Evolutionary conservation across 2,113 vertebrate genomes (phyloP), one percentile per base, ranked within the genome.

Genomic region (Cairina moschata): DNA sequence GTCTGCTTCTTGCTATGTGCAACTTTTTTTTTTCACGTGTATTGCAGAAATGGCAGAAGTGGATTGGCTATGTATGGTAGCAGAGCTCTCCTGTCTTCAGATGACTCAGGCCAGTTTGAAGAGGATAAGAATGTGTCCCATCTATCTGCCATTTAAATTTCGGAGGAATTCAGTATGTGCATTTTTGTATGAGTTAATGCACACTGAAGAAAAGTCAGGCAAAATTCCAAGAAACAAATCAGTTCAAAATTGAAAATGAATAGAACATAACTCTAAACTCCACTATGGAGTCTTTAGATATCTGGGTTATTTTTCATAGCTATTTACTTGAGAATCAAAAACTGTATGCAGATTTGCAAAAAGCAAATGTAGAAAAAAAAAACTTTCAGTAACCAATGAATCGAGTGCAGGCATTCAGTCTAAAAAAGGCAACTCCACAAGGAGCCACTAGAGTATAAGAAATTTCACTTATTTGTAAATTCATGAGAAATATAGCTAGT

Each of bases 401-500:
- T 58, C 6, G 2, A 67, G 60, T 67, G 50, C 80, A 91, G 66
- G 66, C 68, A 48, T 86, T 93, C 66, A 42, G 71, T 20, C 56
- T 96, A 63, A 91, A 94, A 97, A 81, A 88, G 88, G 95, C 86
- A 97, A 97, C 93, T 98, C 97, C 95, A 98, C 97, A 95, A 97
- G 97, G 97, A 97, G 96, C 97, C 97, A 97, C 97, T 97, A 98
- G 95, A 96, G 93, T 94, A 97, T 95, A 96, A 97, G 97, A 97
- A 97, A 93, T 97, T 96, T 81, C 78, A 56, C 91, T 92, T 95
- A 93, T 97, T 95, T 81, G 56, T 84, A 96, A 96, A 88, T 94
- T 91, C 62, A 80, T 81, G 66, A 88, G 86, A 89, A 89, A 60
- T 93, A 76, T 4, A 32, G 65, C 91, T 82, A 88, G 80, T 91